Conservation (phyloP, 2,113 vertebrate genomes). For the Podarcis muralis region DNA sequence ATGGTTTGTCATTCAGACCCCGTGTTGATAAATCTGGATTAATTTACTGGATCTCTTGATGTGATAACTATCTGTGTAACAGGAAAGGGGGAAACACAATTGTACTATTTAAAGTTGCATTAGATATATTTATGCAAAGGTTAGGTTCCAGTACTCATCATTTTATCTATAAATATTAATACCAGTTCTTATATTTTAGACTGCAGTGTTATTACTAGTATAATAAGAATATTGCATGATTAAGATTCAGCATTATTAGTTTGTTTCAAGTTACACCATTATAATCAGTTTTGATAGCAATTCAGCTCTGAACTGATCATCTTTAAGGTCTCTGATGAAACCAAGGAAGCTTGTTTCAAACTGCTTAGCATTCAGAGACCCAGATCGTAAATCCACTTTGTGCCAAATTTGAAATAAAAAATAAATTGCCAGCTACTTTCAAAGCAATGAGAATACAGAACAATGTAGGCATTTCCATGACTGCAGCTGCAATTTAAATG, state of each 20-base stretch:
- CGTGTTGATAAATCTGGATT: neutral
- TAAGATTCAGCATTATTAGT: neutral
- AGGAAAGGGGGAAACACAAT: neutral
- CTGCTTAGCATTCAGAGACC: neutral
- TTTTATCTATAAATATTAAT: neutral
- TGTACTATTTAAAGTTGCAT: neutral
- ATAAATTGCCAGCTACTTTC: neutral
- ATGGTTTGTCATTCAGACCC: neutral
- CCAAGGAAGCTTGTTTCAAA: neutral
- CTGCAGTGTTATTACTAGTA: neutral
- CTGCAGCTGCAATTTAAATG: neutral
- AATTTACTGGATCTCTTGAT: neutral
- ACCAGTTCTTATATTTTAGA: neutral
- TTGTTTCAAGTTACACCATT: fast-evolving
- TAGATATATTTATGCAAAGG: neutral
- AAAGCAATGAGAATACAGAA: neutral
- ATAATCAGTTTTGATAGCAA: fast-evolving
- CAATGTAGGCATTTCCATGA: fast-evolving
- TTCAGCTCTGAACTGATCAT: neutral
- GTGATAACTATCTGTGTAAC: neutral
- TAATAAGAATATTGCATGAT: fast-evolving
- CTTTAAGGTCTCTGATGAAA: neutral
- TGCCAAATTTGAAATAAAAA: neutral
- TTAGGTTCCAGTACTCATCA: neutral
- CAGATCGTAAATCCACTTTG: neutral